These are phyloP conservation scores for Aplidium turbinatum DNA, from an alignment of 23 tunicate genomes.

Conservation along the genomic window DNA sequence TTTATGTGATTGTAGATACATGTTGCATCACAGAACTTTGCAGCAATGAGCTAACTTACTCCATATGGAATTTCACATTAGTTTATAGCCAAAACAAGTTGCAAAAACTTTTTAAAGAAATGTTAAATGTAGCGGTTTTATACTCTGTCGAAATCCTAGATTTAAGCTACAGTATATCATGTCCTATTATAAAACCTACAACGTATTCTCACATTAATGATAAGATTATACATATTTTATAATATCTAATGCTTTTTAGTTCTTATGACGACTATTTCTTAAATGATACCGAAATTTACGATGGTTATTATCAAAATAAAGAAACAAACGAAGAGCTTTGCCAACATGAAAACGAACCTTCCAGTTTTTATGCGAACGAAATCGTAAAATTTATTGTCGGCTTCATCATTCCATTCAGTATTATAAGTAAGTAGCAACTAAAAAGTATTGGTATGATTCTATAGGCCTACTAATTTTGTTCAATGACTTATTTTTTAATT, in stretches of 20 bases:
- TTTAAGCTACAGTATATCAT: no score
- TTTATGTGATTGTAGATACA: no score
- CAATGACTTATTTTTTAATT: neutral
- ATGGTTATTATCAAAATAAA: neutral
- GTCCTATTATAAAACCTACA: no score
- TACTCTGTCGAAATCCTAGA: no score
- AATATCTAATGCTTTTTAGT: neutral
- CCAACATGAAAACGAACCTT: neutral
- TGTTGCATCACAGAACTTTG: no score
- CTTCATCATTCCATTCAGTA: slow-evolving; percentile 60
- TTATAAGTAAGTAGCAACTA: slow-evolving; percentile 65
- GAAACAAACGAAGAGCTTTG: neutral
- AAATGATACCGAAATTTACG: neutral
- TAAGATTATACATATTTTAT: neutral
- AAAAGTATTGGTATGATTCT: neutral
- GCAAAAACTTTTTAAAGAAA: no score
- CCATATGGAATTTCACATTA: no score
- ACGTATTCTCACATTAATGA: neutral
- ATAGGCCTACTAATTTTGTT: neutral
- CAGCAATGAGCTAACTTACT: no score
- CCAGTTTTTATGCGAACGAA: slow-evolving; percentile 20
- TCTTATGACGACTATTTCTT: neutral
- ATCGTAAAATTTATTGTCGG: slow-evolving; percentile 51
- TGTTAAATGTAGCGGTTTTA: no score
- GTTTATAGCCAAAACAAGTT: no score